Percentiles rank a stretch among this genome's conserved stretches.
These are phyloP conservation scores for Bubalus kerabau DNA, from an alignment of 2,113 vertebrate species.

Conservation along the genomic window DNA sequence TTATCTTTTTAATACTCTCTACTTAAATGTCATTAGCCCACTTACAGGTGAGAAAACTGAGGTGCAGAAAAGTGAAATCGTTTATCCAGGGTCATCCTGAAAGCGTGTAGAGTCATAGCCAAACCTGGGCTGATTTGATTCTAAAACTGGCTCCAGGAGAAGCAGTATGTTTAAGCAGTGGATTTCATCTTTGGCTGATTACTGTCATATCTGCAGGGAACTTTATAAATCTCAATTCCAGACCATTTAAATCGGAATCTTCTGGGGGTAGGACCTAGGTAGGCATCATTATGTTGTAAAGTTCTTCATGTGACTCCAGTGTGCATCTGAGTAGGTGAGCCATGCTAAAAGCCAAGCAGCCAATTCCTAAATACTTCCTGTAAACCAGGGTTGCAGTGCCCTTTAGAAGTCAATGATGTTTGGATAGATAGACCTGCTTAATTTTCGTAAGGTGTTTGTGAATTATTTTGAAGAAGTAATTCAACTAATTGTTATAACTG, in stretches of 20 bases:
- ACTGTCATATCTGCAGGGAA: neutral
- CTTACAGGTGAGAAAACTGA: neutral
- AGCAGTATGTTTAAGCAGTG: neutral
- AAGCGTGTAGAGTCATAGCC: neutral
- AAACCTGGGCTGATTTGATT: neutral
- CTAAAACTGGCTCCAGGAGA: neutral
- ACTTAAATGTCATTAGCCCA: neutral
- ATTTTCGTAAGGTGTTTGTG: neutral
- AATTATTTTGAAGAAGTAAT: neutral
- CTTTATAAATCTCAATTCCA: neutral
- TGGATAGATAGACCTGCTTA: neutral
- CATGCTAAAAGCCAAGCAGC: rapidly evolving
- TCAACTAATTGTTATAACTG: neutral
- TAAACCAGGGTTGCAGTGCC: rapidly evolving
- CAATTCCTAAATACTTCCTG: neutral
- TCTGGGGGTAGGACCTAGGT: rapidly evolving
- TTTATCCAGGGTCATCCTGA: neutral
- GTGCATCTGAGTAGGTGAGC: no score
- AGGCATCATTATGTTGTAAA: neutral
- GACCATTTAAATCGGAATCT: neutral
- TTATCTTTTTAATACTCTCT: neutral
- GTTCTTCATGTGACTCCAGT: neutral
- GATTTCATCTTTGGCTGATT: neutral
- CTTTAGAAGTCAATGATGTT: neutral
- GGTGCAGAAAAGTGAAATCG: neutral